Evolutionary conservation across 2,113 vertebrate genomes (phyloP), one percentile per base, ranked within the genome.

Genomic region (Anarrhichthys ocellatus): DNA sequence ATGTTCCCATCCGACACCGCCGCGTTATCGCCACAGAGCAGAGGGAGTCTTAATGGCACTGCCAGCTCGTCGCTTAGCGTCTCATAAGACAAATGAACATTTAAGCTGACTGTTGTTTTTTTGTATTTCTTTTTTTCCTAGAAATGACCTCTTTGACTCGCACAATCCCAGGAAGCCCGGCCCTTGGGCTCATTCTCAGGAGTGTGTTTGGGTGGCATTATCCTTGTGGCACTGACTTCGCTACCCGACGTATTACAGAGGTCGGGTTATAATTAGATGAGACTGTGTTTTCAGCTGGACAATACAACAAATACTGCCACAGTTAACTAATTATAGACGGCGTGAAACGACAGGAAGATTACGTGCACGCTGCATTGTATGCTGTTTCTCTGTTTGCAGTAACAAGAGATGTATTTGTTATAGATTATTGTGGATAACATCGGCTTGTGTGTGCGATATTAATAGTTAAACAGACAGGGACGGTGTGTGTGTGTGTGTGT

Each of bases 141-240:
- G 58, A 87, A 85, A 75, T 81, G 34, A 76, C 73, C 72, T 78
- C 48, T n/a, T 56, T 78, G 20, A 29, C 50, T 73, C 58, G 56
- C 83, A 94, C 92, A 94, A 92, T 94, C 89, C 61, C 38, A 92
- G 92, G 92, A 94, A 93, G 66, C 89, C 90, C 87, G 88, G 84
- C 92, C 92, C 90, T 73, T 48, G n/a, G 50, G 10, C 54, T 79
- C 66, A 56, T 83, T 87, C 76, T 86, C 38, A 46, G 54, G 22
- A 40, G 10, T 32, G n/a, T 82, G 80, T 90, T 87, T 83, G 68
- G 83, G 40, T 88, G 79, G 70, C 75, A 88, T 86, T 86, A 67
- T 80, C 22, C 3, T 54, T 18, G 9, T 46, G 17, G 18, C 58
- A 20, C 24, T 80, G 79, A 75, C 76, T 68, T 81, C 56, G 50